Base-by-base conservation (phyloP, 2,797 vertebrate species). In the Spheniscus humboldti region DNA sequence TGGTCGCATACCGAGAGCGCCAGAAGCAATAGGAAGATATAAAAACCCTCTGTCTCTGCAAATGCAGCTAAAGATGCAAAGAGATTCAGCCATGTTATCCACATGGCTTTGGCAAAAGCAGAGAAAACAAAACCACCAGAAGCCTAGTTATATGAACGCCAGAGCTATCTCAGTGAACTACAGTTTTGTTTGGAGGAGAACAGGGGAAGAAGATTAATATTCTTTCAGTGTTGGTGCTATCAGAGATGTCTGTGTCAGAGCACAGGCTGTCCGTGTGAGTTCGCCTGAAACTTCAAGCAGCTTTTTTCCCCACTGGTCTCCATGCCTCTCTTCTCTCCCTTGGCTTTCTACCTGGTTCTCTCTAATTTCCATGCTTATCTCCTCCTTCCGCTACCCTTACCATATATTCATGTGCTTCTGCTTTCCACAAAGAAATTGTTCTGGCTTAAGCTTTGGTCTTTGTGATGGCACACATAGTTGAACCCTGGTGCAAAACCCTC, bases 181-280 rank as follows among this genome's bases (percentile, higher is more conserved):
- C 77, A 74, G 45, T 83, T 94, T 83, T 92, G 68, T 90, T 92
- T 95, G 86, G 69, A 94, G 73, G 31, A 82, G 74, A 71, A 79
- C 13, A 53, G 41, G 31, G 35, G 55, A 78, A 50, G 52, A 87
- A 87, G 84, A 90, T 92, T 78, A 94, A 88, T 88, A 75, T 33
- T 68, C 73, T 90, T 39, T 88, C 73, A 67, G 35, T 25, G 48
- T 47, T 2, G 3, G 41, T 73, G 47, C 39, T 89, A 43, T 45
- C 8, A 0, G 60, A 90, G 55, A 53, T 94, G 85, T 94, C 79
- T 88, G 63, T 90, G 72, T 90, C 92, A 93, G 67, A 76, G 52
- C 62, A 79, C 82, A 94, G 77, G 33, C 77, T 43, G 55, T 14
- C 45, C 2, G 0, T 31, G 10, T n/a, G 64, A 91, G n/a, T 79